Base-by-base conservation (phyloP, 2,797 vertebrate genomes). In the Bothrops alternatus region DNA sequence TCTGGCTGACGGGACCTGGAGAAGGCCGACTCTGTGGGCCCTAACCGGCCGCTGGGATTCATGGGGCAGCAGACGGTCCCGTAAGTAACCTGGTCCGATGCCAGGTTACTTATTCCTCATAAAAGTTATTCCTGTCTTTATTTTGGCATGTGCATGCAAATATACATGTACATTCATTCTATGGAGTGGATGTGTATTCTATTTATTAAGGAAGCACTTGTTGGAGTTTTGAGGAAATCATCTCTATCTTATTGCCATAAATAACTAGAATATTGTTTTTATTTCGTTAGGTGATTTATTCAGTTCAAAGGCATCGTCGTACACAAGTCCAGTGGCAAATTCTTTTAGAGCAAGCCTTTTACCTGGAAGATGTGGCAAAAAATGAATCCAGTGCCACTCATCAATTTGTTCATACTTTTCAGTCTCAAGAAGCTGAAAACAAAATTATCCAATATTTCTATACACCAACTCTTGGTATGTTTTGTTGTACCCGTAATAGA, bases 301-400 rank as follows among this genome's bases (percentile, higher is more conserved):
- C 99, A 1, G 99, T 99, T 16, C 99, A 99, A 97, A 98, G 99
- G 88, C 98, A 99, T 97, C 98, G 98, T 95, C 97, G 99, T 95
- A 99, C 99, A 0, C 98, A 98, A 18, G 99, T 99, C 25, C 99
- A 99, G 95, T 99, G 99, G 99, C 98, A 98, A 93, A 99, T 99
- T 96, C 98, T 99, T 90, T 96, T 99, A 96, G 98, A 99, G 94
- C 98, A 99, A 97, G 99, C 99, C 11, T 98, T 99, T 96, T 98
- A 99, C 94, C 97, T 99, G 90, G 99, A 99, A 97, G 99, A 99
- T 60, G 98, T 99, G 47, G 98, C 99, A 89, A 99, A 99, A 97
- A 99, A 99, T 86, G 99, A 99, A 97, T 98, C 97, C 87, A 99
- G 98, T 93, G 98, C 97, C 11, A 96, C 97, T 89, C 98, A 94